Evolutionary conservation across 2,113 vertebrate genomes (phyloP).

Genomic region (human (Homo sapiens)): DNA sequence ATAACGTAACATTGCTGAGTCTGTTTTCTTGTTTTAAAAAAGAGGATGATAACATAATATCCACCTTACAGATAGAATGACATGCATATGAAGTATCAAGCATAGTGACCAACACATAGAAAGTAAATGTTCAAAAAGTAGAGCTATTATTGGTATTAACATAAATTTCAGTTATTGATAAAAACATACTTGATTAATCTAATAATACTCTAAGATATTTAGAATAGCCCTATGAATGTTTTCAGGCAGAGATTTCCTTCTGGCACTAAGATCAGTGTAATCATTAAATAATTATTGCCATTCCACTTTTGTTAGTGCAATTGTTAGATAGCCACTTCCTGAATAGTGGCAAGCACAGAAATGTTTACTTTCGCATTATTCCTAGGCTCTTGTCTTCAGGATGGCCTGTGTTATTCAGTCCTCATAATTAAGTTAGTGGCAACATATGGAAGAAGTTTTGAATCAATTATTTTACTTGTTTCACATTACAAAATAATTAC

Average conservation of each 20-base stretch:
- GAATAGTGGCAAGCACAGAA: background rate
- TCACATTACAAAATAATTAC: slow-evolving; percentile 38
- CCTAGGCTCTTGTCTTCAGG: background rate
- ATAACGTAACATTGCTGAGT: background rate
- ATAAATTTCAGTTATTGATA: background rate
- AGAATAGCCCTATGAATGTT: background rate
- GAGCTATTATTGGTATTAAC: background rate
- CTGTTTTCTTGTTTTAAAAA: background rate
- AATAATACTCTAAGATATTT: background rate
- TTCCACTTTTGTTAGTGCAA: background rate
- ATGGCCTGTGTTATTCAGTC: background rate
- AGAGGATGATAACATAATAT: background rate
- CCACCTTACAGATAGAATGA: background rate
- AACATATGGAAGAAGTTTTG: slow-evolving; percentile 8
- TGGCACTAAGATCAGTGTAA: background rate
- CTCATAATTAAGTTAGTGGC: background rate
- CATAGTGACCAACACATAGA: background rate
- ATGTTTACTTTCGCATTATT: slow-evolving; percentile 2
- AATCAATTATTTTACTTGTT: slow-evolving; percentile 59
- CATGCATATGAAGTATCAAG: background rate
- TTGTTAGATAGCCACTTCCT: background rate
- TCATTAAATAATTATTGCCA: background rate
- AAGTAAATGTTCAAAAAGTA: background rate
- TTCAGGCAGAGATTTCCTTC: background rate
- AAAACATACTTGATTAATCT: background rate